Base-by-base conservation (phyloP, 1,140 invertebrate species). In the Bombus pyrosoma region DNA sequence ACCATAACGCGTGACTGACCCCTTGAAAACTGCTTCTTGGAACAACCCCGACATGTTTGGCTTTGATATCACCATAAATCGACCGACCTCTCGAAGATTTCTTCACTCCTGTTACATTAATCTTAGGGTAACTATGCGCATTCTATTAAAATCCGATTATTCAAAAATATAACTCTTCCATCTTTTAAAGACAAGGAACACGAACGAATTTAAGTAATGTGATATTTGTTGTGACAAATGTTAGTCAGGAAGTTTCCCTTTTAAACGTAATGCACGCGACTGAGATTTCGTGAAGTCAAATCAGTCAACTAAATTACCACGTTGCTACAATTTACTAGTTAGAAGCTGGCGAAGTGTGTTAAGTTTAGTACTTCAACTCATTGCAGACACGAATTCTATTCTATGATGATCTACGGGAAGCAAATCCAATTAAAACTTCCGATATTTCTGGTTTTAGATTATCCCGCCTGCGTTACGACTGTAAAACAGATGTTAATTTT, bases 401-500 rank as follows among this genome's bases (percentile, higher is more conserved):
- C n/a, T 64, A 18, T 3, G 6, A 34, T 32, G 13, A 66, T 8
- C n/a, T 18, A 62, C 15, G n/a, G 8, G 32, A 18, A 66, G 64
- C 15, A 32, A 66, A 66, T 66, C 32, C 15, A 66, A 66, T 66
- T 66, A 32, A 15, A 66, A 66, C 6, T 66, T 66, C 5, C n/a
- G n/a, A 32, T 66, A 34, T 15, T 66, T 66, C 32, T 32, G 10
- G n/a, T 32, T 34, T 66, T 32, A 15, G 13, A 64, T 13, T 64
- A n/a, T 64, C 28, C 4, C n/a, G 0, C 3, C 12, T n/a, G 25
- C 12, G 0, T 3, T n/a, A 12, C 2, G 15, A 32, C 28, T 64
- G 32, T 15, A 32, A 64, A 34, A 8, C 62, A 62, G 3, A n/a
- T n/a, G 28, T n/a, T n/a, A n/a, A 62, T 62, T 62, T 62, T 1